Base-by-base conservation (phyloP, 35 echinoderm and acorn worm genomes). In the Strongylocentrotus purpuratus region DNA sequence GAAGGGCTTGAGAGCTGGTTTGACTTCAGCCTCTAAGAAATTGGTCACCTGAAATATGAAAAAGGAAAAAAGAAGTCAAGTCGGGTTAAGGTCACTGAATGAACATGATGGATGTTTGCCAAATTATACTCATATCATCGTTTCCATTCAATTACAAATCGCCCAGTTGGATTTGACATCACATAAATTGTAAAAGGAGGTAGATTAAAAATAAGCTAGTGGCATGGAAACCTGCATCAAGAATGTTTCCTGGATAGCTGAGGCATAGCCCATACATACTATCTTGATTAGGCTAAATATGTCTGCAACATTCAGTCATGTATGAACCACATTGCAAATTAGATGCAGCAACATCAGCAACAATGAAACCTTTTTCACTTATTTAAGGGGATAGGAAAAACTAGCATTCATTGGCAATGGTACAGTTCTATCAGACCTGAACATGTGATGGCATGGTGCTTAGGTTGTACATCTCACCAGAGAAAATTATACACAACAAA, bases 1-100 rank as follows among this genome's bases (percentile, higher is more conserved):
- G 92, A 96, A 98, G 61, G 97, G 97, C 60, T 96, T 94, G 18
- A 98, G 31, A 45, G 97, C 94, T 91, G 97, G 97, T 22, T 96
- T 88, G 17, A 98, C 97, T 95, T 98, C 97, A 46, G 96, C 97
- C 33, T 92, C 46, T 7, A 97, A 61, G 45, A 97, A 97, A 28
- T 90, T 46, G 0, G 94, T 46, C 32, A 97, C 97, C 97, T 97
- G 92, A 31, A 86, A 48, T 45, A 90, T 46, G 7, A 25, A 91
- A 96, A 52, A 18, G 47, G 52, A 94, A 9, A 95, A 94, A 48
- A 31, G 18, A 94, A 12, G 6, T 70, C 5, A 88, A 91, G 20
- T 31, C 7, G 33, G 0, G 28, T 8, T 31, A 31, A 86, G 85
- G 6, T 86, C 85, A 86, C 17, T 17, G 28, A 7, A 7, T 31